These are phyloP conservation scores for Leptobrachium ailaonicum DNA, from an alignment of 2,113 vertebrate genomes.

Conservation along the genomic window DNA sequence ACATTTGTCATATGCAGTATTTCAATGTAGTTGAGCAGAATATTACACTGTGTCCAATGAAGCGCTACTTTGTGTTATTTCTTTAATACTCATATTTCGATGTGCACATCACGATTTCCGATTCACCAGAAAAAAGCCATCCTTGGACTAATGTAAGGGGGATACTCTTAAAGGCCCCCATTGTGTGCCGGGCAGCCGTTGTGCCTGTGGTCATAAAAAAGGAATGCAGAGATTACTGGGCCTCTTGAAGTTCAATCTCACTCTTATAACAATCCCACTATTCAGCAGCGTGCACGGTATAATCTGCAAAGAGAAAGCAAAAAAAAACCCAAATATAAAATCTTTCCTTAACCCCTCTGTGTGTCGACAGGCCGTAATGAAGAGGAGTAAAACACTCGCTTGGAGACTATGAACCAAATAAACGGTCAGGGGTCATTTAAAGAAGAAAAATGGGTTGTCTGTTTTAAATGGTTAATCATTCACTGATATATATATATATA, in stretches of 20 bases:
- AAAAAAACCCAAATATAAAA: constrained; percentile 4
- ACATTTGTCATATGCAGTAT: no score
- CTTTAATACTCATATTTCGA: no score
- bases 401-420: no score
- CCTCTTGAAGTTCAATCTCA: constrained; percentile 23
- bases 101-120: no score
- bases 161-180: constrained; percentile 26
- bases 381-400: no score
- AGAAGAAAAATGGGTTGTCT: no score
- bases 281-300: constrained; percentile 15
- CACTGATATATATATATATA: no score
- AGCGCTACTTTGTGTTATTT: no score
- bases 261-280: constrained; percentile 32
- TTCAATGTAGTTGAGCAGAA: no score
- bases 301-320: not conserved
- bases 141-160: constrained; percentile 17
- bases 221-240: constrained; percentile 34
- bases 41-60: no score
- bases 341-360: not conserved
- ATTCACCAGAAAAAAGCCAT: not conserved
- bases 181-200: constrained; percentile 12
- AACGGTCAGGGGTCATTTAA: no score
- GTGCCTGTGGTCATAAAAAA: constrained; percentile 33
- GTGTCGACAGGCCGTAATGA: not conserved
- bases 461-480: no score